A percentile compares a stretch with the other conserved stretches of the same genome.
phyloP scores from a whole-genome alignment of 2,797 vertebrate species.

The Orestias chungarensis region DNA sequence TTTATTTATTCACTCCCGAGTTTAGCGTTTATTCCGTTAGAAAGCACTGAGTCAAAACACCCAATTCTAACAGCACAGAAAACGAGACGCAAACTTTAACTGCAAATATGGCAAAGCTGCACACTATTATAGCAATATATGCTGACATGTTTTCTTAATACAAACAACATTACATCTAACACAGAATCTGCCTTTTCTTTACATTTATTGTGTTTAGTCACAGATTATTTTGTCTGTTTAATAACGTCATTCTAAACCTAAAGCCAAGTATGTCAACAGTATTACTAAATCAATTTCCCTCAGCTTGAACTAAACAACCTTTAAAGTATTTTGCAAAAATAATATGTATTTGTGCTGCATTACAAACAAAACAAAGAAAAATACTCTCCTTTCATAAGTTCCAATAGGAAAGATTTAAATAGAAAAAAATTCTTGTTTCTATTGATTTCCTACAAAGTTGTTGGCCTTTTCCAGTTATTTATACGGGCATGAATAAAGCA shows the following conservation, averaged over 20 bases:
- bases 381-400: background rate
- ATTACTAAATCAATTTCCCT: too few species aligned
- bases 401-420: background rate
- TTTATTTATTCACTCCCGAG: constrained; percentile 15
- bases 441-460: background rate
- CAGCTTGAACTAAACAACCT: background rate
- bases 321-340: background rate
- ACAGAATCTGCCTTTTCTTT: background rate
- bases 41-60: background rate
- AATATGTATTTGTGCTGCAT: background rate
- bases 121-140: background rate
- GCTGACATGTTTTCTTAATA: background rate
- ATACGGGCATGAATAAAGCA: background rate
- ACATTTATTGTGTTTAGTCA: too few species aligned
- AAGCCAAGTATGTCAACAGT: background rate
- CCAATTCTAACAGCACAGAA: background rate
- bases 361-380: too few species aligned
- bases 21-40: constrained; percentile 29
- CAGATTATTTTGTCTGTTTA: background rate
- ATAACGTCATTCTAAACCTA: background rate
- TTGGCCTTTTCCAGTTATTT: background rate
- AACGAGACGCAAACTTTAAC: background rate
- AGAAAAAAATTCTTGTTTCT: background rate
- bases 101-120: background rate
- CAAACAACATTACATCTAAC: background rate